A percentile compares a stretch with the other conserved stretches of the same genome.
Evolutionary conservation across 2,888 invertebrate species (phyloP).

Genomic region (Ichneumon xanthorius): DNA sequence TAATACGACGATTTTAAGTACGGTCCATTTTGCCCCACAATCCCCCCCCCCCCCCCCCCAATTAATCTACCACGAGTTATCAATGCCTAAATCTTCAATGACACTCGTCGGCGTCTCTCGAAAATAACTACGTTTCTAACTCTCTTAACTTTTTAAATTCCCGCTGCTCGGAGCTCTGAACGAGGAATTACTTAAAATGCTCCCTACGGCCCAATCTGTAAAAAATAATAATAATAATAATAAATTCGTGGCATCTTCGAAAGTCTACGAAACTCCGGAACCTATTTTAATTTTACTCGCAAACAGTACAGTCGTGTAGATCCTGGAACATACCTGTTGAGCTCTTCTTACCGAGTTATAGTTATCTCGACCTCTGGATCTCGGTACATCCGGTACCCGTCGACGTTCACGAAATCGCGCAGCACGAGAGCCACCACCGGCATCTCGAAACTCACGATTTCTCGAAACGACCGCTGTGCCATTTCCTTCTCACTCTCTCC

Average conservation of each 20-base stretch:
- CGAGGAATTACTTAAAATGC: background rate
- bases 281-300: background rate
- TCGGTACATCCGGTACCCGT: slow-evolving; percentile 44
- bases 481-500: slow-evolving; percentile 28
- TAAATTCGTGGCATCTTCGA: too few relatives aligned
- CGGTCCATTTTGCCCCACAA: too few relatives aligned
- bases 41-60: background rate
- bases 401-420: slow-evolving; percentile 40
- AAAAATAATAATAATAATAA: too few relatives aligned
- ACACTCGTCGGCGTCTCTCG: background rate
- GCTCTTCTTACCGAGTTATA: slow-evolving; percentile 14
- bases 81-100: background rate
- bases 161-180: background rate
- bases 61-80: background rate
- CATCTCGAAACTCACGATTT: slow-evolving; percentile 42
- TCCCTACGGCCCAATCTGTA: background rate
- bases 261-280: background rate
- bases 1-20: too few relatives aligned
- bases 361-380: slow-evolving; percentile 48
- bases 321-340: slow-evolving; percentile 28
- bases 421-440: background rate
- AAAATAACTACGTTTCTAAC: background rate
- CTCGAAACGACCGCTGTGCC: slow-evolving; percentile 33
- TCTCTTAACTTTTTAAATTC: background rate
- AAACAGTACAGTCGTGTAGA: slow-evolving; percentile 21